Percentiles rank a stretch among this genome's conserved stretches.
These are phyloP conservation scores for Protobothrops mucrosquamatus DNA, from an alignment of 2,113 vertebrate species.

Conservation along the genomic window DNA sequence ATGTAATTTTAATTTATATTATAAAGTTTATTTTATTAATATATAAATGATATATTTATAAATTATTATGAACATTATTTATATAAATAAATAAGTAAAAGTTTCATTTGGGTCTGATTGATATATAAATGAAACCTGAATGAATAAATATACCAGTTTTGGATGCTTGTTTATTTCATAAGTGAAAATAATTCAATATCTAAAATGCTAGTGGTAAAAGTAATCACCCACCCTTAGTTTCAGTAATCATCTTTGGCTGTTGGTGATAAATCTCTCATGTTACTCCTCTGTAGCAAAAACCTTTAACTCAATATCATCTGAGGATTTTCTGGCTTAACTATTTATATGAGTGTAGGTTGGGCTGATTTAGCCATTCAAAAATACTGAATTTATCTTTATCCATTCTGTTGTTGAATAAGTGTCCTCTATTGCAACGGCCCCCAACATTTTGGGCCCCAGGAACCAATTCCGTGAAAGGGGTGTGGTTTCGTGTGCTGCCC, in stretches of 20 bases:
- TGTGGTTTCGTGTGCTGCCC: not conserved
- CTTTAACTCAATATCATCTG: not conserved
- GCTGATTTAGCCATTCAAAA: not conserved
- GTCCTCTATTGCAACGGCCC: not conserved
- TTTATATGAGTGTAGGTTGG: not conserved
- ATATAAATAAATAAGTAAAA: not conserved
- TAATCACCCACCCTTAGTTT: not conserved
- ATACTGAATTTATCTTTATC: not conserved
- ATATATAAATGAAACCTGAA: not conserved
- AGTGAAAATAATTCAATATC: not conserved
- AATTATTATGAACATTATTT: not conserved
- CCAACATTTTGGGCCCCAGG: not conserved
- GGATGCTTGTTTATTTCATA: not conserved
- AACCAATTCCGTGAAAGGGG: not conserved
- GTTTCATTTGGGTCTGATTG: not conserved
- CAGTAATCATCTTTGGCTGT: not conserved
- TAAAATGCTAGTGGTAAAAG: not conserved
- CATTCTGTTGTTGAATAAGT: not conserved
- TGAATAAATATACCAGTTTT: not conserved
- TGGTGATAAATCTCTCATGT: not conserved
- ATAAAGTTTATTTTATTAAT: not conserved
- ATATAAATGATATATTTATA: not conserved
- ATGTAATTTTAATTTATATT: not conserved
- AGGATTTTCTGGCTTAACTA: not conserved
- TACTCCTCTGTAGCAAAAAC: not conserved